Percentiles rank a stretch among this genome's conserved stretches.
These are phyloP conservation scores for Diarsia dahlii DNA, from an alignment of 2,888 invertebrate species.

Conservation along the genomic window DNA sequence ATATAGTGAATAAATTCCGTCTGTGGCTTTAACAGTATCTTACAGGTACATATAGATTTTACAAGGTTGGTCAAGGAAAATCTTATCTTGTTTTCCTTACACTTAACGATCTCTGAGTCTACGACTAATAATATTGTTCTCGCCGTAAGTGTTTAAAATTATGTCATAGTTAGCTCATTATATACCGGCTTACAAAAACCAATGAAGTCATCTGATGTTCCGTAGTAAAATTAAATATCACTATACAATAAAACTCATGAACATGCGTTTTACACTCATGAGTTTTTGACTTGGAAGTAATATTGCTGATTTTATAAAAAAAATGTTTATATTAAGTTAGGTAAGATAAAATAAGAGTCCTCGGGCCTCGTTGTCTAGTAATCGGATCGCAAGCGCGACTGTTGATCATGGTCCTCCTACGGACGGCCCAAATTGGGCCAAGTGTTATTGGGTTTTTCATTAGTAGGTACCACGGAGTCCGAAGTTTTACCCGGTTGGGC, in stretches of 20 bases:
- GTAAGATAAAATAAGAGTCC: not conserved
- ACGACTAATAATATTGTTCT: conserved; percentile 13
- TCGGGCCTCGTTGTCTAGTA: not conserved
- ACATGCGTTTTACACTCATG: too few species aligned
- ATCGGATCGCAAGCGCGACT: not conserved
- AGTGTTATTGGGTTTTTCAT: not conserved
- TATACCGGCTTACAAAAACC: not conserved
- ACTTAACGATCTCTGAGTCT: conserved; percentile 16
- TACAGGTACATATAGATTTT: not conserved
- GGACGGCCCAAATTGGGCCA: too few species aligned
- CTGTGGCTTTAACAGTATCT: not conserved
- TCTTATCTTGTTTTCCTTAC: conserved; percentile 30
- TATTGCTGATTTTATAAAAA: not conserved
- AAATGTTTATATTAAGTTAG: not conserved
- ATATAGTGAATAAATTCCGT: not conserved
- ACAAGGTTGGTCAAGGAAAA: conserved; percentile 38
- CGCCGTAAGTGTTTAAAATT: conserved; percentile 6
- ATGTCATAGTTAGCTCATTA: conserved; percentile 2
- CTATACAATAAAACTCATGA: too few species aligned
- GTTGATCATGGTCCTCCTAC: not conserved
- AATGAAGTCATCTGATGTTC: not conserved
- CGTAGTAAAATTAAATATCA: too few species aligned
- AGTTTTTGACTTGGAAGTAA: too few species aligned
- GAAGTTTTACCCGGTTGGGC: too few species aligned
- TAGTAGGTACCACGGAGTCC: too few species aligned